These are phyloP conservation scores for Congeria kusceri DNA, from an alignment of 2,888 invertebrate species.

Conservation along the genomic window DNA sequence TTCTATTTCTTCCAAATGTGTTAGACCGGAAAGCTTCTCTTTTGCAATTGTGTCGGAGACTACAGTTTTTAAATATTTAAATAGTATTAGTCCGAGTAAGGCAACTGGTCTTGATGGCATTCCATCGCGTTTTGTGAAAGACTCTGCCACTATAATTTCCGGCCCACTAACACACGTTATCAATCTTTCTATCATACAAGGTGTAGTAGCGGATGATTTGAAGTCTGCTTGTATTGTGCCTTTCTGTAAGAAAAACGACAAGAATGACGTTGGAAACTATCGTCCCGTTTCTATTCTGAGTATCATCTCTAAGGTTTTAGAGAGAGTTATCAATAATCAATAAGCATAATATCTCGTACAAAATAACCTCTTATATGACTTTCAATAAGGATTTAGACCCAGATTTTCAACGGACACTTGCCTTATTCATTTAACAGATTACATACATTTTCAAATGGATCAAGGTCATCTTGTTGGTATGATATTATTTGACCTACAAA, in stretches of 20 bases:
- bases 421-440: slow-evolving; percentile 7
- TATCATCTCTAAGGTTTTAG: too few species aligned
- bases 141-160: background rate
- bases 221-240: slow-evolving; percentile 26
- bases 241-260: slow-evolving; percentile 32
- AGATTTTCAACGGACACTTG: slow-evolving; percentile 12
- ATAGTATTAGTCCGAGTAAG: slow-evolving; percentile 7
- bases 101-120: slow-evolving; percentile 12
- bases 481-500: slow-evolving; percentile 11
- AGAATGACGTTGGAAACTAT: slow-evolving; percentile 2
- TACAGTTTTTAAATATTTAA: slow-evolving; percentile 5
- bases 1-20: background rate
- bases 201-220: slow-evolving; percentile 14
- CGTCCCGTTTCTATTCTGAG: background rate
- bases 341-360: background rate
- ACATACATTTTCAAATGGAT: slow-evolving; percentile 9
- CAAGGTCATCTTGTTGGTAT: slow-evolving; percentile 8
- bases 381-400: background rate
- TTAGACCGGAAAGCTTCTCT: background rate
- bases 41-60: slow-evolving; percentile 6
- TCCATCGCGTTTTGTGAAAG: slow-evolving; percentile 8
- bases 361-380: background rate
- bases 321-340: background rate
- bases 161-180: slow-evolving; percentile 2
- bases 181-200: slow-evolving; percentile 6